Evolutionary conservation across 2,797 vertebrate genomes (phyloP).

Genomic region (Ctenochaetus hawaiiensis): DNA sequence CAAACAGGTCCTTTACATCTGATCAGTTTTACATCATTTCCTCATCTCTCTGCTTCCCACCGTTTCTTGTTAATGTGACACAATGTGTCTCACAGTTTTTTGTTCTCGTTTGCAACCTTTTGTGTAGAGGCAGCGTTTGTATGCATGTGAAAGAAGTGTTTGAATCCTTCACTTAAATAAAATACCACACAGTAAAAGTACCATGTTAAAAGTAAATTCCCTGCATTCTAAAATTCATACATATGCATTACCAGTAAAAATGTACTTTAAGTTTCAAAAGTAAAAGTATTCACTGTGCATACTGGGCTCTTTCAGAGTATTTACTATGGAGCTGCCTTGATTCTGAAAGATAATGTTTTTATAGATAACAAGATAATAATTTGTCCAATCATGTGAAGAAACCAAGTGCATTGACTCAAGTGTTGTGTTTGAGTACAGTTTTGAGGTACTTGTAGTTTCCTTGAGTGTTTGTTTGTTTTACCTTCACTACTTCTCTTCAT

Average conservation of each 20-base stretch:
- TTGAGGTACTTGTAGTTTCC: background rate
- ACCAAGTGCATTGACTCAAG: background rate
- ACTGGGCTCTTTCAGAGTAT: background rate
- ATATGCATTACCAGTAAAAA: background rate
- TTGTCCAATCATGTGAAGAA: background rate
- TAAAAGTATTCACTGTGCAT: background rate
- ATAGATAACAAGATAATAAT: background rate
- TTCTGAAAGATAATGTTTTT: background rate
- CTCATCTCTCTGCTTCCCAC: slow-evolving; percentile 46
- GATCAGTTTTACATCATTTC: slow-evolving; percentile 68
- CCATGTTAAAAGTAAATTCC: background rate
- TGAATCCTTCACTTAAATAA: background rate
- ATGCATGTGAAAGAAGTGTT: background rate
- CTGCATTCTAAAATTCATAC: background rate
- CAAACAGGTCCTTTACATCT: slow-evolving; percentile 57
- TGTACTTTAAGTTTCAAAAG: background rate
- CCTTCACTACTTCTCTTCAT: background rate
- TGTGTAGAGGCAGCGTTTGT: background rate
- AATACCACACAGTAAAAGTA: background rate
- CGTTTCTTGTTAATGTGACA: slow-evolving; percentile 48
- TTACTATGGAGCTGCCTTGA: background rate
- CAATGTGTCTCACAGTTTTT: slow-evolving; percentile 10
- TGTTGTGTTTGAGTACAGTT: background rate
- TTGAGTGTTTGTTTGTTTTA: background rate
- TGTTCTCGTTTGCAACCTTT: background rate